Evolutionary conservation across 2,888 invertebrate genomes (phyloP).

Genomic region (Tortricodes alternella): DNA sequence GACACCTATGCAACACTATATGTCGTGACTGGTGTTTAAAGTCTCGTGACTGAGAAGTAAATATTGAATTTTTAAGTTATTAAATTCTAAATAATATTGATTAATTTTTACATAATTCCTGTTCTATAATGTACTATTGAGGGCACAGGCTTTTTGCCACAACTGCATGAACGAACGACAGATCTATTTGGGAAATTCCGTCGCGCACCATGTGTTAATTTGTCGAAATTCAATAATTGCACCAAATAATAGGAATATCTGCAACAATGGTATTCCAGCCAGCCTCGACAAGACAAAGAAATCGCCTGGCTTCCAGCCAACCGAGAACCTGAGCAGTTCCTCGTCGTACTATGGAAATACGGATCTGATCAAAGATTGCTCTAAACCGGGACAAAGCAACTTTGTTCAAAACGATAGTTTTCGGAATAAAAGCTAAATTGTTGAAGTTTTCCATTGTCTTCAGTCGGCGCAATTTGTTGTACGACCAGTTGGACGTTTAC

Average conservation of each 20-base stretch:
- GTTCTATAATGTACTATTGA: too few species aligned
- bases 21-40: too few species aligned
- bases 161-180: too few species aligned
- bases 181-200: too few species aligned
- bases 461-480: constrained; percentile 34
- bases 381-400: constrained; percentile 60
- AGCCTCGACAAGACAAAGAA: constrained; percentile 72
- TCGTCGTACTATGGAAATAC: constrained; percentile 19
- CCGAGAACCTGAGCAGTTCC: neutral
- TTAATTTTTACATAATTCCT: too few species aligned
- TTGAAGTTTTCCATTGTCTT: constrained; percentile 54
- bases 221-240: constrained; percentile 44
- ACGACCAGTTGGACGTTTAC: neutral
- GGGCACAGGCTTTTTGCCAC: too few species aligned
- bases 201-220: constrained; percentile 34
- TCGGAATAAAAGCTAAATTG: constrained; percentile 73
- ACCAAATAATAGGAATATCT: constrained; percentile 63
- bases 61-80: too few species aligned
- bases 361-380: constrained; percentile 70
- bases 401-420: constrained; percentile 61
- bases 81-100: too few species aligned
- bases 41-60: too few species aligned
- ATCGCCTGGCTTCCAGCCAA: constrained; percentile 45
- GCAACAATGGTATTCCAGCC: constrained; percentile 63
- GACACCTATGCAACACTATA: too few species aligned